Conservation (phyloP, 2,113 vertebrate species). For the Prinia subflava region DNA sequence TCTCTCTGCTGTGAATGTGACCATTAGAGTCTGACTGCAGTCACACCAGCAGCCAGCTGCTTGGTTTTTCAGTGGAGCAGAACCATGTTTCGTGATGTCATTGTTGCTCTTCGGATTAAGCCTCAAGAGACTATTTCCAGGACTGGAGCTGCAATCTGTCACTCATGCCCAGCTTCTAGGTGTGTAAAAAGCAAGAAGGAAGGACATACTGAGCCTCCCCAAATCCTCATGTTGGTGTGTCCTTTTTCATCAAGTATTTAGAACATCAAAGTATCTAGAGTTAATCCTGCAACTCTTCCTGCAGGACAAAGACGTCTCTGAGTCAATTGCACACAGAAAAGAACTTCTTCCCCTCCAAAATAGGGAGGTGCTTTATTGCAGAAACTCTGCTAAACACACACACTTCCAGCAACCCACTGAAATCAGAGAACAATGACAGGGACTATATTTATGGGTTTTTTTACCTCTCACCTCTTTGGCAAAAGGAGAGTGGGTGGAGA, state of each 20-base stretch:
- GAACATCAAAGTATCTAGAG: background rate
- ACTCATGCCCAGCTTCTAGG: background rate
- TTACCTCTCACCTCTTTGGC: background rate
- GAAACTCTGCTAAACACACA: background rate
- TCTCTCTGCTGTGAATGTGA: background rate
- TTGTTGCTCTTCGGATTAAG: background rate
- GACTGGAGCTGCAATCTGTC: background rate
- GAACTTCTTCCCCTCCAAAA: background rate
- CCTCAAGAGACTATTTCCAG: conserved; percentile 2
- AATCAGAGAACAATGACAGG: background rate
- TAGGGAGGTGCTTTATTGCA: background rate
- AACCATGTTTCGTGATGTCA: background rate
- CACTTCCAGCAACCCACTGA: background rate
- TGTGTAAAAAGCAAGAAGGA: background rate
- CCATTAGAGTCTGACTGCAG: background rate
- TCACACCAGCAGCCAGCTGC: background rate
- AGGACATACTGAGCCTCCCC: background rate
- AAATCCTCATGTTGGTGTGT: background rate
- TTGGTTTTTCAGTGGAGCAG: background rate
- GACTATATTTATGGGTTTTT: background rate
- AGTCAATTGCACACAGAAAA: conserved; percentile 9
- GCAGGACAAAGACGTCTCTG: conserved; percentile 11
- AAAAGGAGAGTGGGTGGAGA: conserved; percentile 21
- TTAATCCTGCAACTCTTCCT: conserved; percentile 47
- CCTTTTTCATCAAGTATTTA: background rate